Conservation (phyloP, 2,797 vertebrate species). For the Heliangelus exortis region DNA sequence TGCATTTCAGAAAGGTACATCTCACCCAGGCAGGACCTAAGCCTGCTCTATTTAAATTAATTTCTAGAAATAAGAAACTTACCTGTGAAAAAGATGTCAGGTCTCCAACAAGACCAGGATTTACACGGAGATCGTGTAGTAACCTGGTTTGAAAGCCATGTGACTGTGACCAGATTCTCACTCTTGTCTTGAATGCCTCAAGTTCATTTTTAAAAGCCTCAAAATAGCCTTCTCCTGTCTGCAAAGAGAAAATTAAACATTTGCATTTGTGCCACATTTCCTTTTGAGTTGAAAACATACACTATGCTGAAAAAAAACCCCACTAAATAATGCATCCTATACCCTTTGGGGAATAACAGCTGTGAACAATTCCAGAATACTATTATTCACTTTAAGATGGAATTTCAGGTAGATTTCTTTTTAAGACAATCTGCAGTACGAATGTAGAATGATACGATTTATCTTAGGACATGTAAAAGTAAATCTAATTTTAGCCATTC, state of each 20-base stretch:
- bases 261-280: background rate
- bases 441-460: background rate
- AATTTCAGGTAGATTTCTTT: background rate
- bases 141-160: conserved; percentile 72
- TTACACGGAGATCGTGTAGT: conserved; percentile 69
- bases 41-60: background rate
- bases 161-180: conserved; percentile 82
- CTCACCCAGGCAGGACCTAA: background rate
- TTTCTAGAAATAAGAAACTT: conserved; percentile 50
- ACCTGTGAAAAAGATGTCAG: conserved; percentile 85
- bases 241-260: conserved; percentile 7
- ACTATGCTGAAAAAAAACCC: background rate
- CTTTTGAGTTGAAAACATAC: background rate
- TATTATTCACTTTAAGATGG: background rate
- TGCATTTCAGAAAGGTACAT: background rate
- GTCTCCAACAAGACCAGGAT: conserved; percentile 79
- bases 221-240: conserved; percentile 93
- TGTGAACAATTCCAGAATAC: background rate
- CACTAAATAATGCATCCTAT: background rate
- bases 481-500: background rate
- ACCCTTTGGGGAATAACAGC: background rate
- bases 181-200: conserved; percentile 91
- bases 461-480: background rate
- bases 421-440: background rate
- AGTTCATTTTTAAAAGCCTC: conserved; percentile 95